phyloP scores from a whole-genome alignment of 2,113 vertebrate genomes.

The Vicugna pacos region DNA sequence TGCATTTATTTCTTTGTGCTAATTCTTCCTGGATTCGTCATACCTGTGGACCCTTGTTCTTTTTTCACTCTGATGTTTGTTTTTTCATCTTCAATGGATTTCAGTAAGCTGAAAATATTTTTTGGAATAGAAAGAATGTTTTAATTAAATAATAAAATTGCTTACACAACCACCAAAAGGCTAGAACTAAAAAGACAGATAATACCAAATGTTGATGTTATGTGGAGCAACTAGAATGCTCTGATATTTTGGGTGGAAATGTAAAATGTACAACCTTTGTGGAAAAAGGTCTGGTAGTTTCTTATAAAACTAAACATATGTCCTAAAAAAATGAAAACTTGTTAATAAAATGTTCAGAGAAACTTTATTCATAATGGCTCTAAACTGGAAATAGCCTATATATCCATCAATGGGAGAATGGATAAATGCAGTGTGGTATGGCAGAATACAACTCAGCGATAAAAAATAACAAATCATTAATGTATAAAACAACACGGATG shows the following conservation, averaged over 20 bases:
- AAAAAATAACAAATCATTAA: neutral
- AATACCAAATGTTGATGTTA: neutral
- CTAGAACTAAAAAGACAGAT: neutral
- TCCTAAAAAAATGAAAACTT: neutral
- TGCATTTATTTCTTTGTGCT: neutral
- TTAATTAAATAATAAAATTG: neutral
- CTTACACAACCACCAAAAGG: neutral
- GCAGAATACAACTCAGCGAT: neutral
- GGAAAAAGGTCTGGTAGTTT: neutral
- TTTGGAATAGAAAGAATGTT: neutral
- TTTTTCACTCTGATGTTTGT: neutral
- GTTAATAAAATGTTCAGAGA: neutral
- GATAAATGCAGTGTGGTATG: neutral
- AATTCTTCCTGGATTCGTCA: neutral
- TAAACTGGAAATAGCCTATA: neutral
- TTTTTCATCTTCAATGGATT: neutral
- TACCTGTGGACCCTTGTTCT: neutral
- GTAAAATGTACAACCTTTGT: neutral
- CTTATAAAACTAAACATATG: neutral
- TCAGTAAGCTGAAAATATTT: neutral
- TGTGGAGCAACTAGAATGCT: neutral
- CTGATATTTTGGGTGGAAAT: neutral
- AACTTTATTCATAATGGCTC: neutral
- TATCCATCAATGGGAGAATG: neutral
- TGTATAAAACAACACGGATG: neutral